phyloP scores from a whole-genome alignment of 1,140 invertebrate species.

The Bombus terrestris region DNA sequence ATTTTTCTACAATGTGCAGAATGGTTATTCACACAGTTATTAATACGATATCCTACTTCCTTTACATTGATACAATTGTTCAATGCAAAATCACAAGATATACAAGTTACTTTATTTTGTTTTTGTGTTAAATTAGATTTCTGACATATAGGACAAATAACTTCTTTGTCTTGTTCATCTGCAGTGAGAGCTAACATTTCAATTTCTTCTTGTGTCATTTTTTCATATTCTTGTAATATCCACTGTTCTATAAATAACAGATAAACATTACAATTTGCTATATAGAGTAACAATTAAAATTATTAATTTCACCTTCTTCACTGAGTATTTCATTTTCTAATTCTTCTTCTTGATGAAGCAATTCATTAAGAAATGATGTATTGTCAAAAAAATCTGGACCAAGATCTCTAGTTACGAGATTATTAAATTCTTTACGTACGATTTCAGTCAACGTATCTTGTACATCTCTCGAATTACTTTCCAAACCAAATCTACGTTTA shows the following conservation, averaged over 20 bases:
- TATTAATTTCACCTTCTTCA: constrained; percentile 65
- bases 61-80: constrained; percentile 59
- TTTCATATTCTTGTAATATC: constrained; percentile 79
- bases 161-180: constrained; percentile 58
- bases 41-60: constrained; percentile 65
- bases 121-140: constrained; percentile 61
- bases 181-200: constrained; percentile 58
- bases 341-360: constrained; percentile 64
- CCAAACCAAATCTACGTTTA: constrained; percentile 60
- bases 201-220: constrained; percentile 71
- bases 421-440: constrained; percentile 69
- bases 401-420: constrained; percentile 57
- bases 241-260: constrained; percentile 73
- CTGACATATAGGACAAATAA: constrained; percentile 77
- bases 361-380: constrained; percentile 26
- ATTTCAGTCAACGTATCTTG: constrained; percentile 67
- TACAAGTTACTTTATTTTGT: constrained; percentile 64
- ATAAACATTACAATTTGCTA: constrained; percentile 13
- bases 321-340: constrained; percentile 65
- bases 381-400: constrained; percentile 32
- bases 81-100: constrained; percentile 68
- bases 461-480: constrained; percentile 44
- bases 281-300: background rate
- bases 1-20: constrained; percentile 59
- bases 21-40: constrained; percentile 64